Conservation (phyloP, 2,797 vertebrate species). For the Phalloptychus januarius region DNA sequence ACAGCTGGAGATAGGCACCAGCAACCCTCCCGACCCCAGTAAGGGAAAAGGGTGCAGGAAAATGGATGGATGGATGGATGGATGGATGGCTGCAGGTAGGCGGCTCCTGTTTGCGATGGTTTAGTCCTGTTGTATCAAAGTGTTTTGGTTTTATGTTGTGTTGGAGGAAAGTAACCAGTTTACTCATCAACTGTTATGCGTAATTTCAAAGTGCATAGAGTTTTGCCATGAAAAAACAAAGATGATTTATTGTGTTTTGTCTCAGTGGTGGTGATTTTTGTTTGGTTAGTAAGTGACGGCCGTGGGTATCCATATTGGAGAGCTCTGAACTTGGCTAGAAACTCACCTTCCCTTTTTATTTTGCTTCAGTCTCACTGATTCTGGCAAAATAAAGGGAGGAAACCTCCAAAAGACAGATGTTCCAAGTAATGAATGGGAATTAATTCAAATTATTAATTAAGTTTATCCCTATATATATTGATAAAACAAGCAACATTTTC, state of each 20-base stretch:
- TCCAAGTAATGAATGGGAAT: not conserved
- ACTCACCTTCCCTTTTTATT: not conserved
- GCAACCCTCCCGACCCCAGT: too few species aligned
- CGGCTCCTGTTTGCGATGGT: not conserved
- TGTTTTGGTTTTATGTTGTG: not conserved
- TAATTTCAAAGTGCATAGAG: not conserved
- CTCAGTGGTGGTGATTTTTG: not conserved
- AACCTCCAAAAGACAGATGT: not conserved
- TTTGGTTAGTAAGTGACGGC: not conserved
- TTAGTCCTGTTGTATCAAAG: too few species aligned
- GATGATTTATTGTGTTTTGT: not conserved
- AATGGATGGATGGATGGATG: too few species aligned
- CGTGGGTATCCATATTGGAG: not conserved
- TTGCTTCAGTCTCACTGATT: not conserved
- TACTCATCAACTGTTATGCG: not conserved
- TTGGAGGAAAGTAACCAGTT: not conserved
- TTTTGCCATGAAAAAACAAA: not conserved
- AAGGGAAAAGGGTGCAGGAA: too few species aligned
- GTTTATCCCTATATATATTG: too few species aligned
- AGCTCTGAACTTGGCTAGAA: not conserved
- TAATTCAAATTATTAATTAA: too few species aligned
- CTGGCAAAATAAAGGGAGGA: not conserved
- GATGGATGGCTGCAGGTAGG: not conserved
- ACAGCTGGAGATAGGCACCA: too few species aligned
- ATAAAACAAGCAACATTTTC: too few species aligned